Evolutionary conservation across 92 coral and sea anemone species (phyloP).

Genomic region (Paramuricea clavata): DNA sequence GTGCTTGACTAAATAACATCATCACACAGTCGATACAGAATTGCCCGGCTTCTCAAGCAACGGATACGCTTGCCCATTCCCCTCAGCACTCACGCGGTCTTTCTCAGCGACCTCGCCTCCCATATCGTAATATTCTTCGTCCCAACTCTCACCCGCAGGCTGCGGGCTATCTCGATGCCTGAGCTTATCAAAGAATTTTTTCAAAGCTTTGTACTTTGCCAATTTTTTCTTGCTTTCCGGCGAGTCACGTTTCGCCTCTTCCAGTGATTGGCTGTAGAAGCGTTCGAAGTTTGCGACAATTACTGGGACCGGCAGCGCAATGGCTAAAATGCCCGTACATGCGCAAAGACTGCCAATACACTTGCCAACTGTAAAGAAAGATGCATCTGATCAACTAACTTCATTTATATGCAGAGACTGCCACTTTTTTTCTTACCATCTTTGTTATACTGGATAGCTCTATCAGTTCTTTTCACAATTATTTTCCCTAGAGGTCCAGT

Average conservation of each 20-base stretch:
- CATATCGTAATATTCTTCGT: conserved; percentile 33
- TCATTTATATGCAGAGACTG: too few relatives aligned
- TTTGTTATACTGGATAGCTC: background rate
- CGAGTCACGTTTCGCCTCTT: background rate
- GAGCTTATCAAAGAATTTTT: conserved; percentile 27
- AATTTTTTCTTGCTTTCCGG: conserved; percentile 13
- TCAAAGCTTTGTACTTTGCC: conserved; percentile 41
- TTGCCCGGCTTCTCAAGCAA: background rate
- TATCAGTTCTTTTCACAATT: background rate
- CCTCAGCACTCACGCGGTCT: conserved; percentile 6
- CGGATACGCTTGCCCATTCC: background rate
- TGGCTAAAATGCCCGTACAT: conserved; percentile 43
- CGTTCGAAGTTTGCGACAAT: conserved; percentile 47
- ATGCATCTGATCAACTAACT: background rate
- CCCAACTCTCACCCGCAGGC: background rate
- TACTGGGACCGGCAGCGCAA: conserved; percentile 43
- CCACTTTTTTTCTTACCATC: too few relatives aligned
- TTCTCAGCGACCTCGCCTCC: conserved; percentile 15
- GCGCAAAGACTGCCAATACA: conserved; percentile 39
- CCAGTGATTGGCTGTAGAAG: conserved; percentile 34
- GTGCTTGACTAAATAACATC: background rate
- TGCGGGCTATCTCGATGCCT: background rate
- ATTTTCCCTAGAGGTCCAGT: too few relatives aligned
- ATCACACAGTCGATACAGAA: background rate
- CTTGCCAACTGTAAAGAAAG: conserved; percentile 26